These are phyloP conservation scores for Drosophila repleta DNA, from an alignment of 1,140 invertebrate genomes.

Conservation along the genomic window DNA sequence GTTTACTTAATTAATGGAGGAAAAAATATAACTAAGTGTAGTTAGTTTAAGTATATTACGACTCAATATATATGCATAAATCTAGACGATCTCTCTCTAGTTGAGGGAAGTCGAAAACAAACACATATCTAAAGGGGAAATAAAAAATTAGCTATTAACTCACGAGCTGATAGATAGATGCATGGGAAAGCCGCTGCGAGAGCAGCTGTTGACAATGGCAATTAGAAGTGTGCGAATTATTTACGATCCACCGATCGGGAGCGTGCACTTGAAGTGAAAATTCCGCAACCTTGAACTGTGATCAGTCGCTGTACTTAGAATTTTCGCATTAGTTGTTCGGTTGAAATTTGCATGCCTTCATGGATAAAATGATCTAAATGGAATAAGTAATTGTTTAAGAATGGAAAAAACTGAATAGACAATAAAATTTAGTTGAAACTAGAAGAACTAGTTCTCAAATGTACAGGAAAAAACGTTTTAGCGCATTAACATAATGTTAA, in stretches of 20 bases:
- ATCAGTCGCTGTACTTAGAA: conserved; percentile 3
- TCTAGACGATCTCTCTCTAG: neutral
- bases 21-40: conserved; percentile 59
- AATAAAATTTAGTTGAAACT: neutral
- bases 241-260: conserved; percentile 3
- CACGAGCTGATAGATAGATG: conserved; percentile 25
- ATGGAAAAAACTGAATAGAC: neutral
- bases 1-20: conserved; percentile 69
- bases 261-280: conserved; percentile 8
- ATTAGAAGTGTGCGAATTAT: conserved; percentile 44
- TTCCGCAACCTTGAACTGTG: conserved; percentile 47
- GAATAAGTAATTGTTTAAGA: neutral
- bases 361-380: conserved; percentile 29
- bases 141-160: conserved; percentile 31
- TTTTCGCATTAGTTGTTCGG: conserved; percentile 50
- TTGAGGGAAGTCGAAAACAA: conserved; percentile 3
- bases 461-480: neutral
- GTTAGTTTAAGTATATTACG: conserved; percentile 18
- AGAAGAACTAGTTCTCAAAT: neutral
- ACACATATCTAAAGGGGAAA: neutral
- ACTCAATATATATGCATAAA: conserved; percentile 42
- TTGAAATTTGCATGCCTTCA: conserved; percentile 57
- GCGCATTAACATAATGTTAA: neutral
- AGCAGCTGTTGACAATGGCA: conserved; percentile 37
- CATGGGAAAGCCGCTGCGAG: conserved; percentile 9